phyloP scores from a whole-genome alignment of 2,888 invertebrate genomes.

The Tigriopus californicus region DNA sequence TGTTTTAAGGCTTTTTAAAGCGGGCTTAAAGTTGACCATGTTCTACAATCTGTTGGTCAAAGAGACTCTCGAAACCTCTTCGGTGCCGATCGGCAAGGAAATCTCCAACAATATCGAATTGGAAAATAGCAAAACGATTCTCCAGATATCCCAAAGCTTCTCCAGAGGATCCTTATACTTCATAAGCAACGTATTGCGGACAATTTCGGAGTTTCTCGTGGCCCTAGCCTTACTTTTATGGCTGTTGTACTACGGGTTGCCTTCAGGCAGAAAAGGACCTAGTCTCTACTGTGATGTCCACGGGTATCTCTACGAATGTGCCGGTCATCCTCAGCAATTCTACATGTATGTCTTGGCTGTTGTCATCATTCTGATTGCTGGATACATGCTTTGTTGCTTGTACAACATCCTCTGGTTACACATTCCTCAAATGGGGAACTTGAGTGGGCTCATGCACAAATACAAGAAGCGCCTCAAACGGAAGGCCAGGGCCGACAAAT shows the following conservation, averaged over 20 bases:
- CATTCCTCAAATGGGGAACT: background rate
- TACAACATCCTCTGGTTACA: constrained; percentile 3
- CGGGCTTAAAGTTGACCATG: background rate
- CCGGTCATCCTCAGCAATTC: constrained; percentile 7
- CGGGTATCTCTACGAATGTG: background rate
- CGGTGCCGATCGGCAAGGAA: background rate
- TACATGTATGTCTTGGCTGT: constrained; percentile 3
- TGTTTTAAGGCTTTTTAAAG: background rate
- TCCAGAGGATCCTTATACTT: background rate
- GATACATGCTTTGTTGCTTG: background rate
- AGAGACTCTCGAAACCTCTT: background rate
- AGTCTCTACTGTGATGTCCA: background rate
- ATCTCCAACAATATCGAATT: background rate
- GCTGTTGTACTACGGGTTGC: background rate
- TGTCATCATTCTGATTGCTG: background rate
- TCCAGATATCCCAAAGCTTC: background rate
- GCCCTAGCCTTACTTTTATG: background rate
- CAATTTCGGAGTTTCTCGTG: background rate
- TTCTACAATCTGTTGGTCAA: background rate
- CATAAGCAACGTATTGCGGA: background rate
- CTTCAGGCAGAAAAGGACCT: background rate
- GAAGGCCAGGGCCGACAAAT: too few species aligned
- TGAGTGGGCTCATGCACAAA: constrained; percentile 2
- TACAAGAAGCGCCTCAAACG: background rate
- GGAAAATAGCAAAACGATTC: background rate